Evolutionary conservation across 2,888 invertebrate genomes (phyloP), one percentile per base, ranked within the genome.

Genomic region (Oxytorus armatus): DNA sequence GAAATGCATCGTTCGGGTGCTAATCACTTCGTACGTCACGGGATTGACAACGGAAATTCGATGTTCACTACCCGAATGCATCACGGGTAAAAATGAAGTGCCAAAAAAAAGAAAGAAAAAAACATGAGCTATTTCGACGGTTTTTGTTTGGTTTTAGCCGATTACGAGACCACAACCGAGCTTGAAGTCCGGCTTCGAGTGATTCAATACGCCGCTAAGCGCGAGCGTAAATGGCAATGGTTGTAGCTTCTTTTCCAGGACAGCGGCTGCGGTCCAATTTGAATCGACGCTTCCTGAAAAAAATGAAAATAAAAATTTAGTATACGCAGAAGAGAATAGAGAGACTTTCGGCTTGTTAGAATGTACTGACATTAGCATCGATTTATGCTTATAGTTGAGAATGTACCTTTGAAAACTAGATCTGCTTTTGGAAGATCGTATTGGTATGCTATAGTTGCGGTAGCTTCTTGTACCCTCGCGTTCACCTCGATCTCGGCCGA

Each of bases 401-500:
- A 74, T 75, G 53, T 14, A 98, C 98, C 99, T 96, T 96, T 96
- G 92, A 99, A 98, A 65, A 96, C 95, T 87, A 98, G 94, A 92
- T 98, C 98, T 69, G 98, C 98, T 92, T 98, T 98, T 55, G 98
- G 98, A 91, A 99, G 94, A 92, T 98, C 98, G 83, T 97, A 95
- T 93, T 99, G 98, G 93, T 99, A 99, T 10, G 97, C 98, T 85
- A 99, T 94, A 2, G 98, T 96, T 73, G 97, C 97, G 3, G 96
- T 95, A 0, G 98, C 96, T 92, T 99, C 98, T 92, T 97, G 97
- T 92, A 97, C 95, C 87, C 97, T 94, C 89, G 97, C 94, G 90
- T 97, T 98, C 4, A 98, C 97, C 92, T 99, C 98, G 87, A 99
- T 94, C 92, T 99, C 99, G 0, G 98, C 98, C 66, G 99, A 99